Base-by-base conservation (phyloP, 2,113 vertebrate genomes). In the Thalassarche chlororhynchos region DNA sequence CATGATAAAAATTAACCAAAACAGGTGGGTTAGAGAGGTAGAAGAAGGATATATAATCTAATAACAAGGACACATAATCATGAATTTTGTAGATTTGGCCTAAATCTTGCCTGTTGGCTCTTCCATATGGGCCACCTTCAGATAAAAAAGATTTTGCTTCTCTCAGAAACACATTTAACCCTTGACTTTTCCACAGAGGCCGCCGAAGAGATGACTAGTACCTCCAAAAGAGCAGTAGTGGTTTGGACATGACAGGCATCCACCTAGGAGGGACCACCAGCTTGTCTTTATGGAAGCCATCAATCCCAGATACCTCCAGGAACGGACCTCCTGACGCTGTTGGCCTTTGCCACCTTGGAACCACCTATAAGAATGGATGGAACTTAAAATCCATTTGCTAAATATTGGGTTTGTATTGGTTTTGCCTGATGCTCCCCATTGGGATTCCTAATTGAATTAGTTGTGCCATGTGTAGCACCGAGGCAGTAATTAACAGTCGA, bases 271-370 rank as follows among this genome's bases (percentile, higher is more conserved):
- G 6, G 12, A 42, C 47, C 90, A 40, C 38, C 72, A 64, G 47
- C 38, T 54, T 40, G 10, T 44, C 80, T 76, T 24, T 2, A 3
- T 5, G 68, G 88, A 81, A 84, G 7, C 38, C 64, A 44, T 2
- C 51, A 17, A 77, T 26, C 31, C 69, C 42, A 47, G n/a, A 17
- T 14, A 17, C 6, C 20, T 47, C 51, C 0, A 0, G 14, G 42
- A 70, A 40, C 26, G 0, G 0, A 61, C 14, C 18, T 82, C 15
- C 49, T 18, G 5, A 34, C 0, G 1, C 17, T 13, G 1, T 28
- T 32, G 65, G 29, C 34, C 66, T n/a, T 91, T 82, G 23, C 46
- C 51, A 42, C 28, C 18, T 17, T 10, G 38, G 62, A 90, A 71
- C 13, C 20, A 2, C 60, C 85, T 36, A 3, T 60, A 58, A 82